Base-by-base conservation (phyloP, 2,113 vertebrate genomes). In the Corythornis cristatus region DNA sequence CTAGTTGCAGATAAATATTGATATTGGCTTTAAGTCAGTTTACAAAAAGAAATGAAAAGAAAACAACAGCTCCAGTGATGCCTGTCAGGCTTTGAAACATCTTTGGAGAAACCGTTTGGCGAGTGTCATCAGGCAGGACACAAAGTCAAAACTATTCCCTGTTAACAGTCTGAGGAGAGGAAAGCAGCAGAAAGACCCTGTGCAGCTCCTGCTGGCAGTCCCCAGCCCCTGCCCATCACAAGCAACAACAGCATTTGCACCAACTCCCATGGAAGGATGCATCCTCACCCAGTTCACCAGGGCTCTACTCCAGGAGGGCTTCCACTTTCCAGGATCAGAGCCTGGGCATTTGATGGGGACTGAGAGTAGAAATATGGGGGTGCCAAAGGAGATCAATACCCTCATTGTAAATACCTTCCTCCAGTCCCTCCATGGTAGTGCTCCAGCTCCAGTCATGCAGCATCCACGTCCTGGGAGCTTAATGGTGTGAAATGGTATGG, bases 1-100 rank as follows among this genome's bases (percentile, higher is more conserved):
- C 91, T 89, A 20, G 23, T 83, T 96, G 75, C 91, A 96, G 82
- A 96, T 92, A 97, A 97, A 97, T 97, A 96, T 97, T 97, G 85
- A 96, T 96, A 92, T 71, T 97, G 96, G 94, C 95, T 90, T 95
- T 78, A 83, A 95, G 74, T 92, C 90, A 93, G 93, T 92, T 96
- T 96, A 96, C 86, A 93, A 78, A 92, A 89, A 77, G 64, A 89
- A 91, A 92, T 95, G 17, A 81, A 95, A 92, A 90, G 89, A 77
- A 90, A 94, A 96, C 58, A 94, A 66, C 83, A 93, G 74, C 82
- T 91, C 72, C 92, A 71, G 76, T 91, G 78, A 90, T 82, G 92
- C 70, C 64, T 92, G 70, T 75, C 28, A 53, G 73, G 79, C 61
- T 95, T 83, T 83, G 85, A 88, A 90, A 72, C 88, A 46, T 66